Evolutionary conservation across 1,140 invertebrate species (phyloP).

Genomic region (Chironomus striatipennis): DNA sequence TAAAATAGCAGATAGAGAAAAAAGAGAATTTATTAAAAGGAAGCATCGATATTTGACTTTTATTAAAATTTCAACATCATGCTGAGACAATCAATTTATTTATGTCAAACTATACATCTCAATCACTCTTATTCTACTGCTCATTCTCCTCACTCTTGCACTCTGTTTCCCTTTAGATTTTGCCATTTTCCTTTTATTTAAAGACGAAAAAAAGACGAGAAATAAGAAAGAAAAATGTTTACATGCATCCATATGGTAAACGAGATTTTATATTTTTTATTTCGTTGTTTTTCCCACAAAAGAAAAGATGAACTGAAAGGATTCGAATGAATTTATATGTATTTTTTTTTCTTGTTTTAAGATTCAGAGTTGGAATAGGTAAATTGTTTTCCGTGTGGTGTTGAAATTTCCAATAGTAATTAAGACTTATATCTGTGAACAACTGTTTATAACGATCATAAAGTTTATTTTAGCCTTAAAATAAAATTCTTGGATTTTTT

Average conservation of each 20-base stretch:
- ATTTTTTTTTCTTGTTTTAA: too few species aligned
- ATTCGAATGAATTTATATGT: too few species aligned
- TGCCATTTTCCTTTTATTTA: too few species aligned
- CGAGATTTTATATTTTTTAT: constrained; percentile 10
- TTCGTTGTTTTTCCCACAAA: constrained; percentile 7
- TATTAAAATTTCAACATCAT: constrained; percentile 15
- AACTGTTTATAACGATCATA: too few species aligned
- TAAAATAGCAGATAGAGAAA: not conserved
- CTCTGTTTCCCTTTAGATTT: too few species aligned
- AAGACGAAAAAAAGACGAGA: too few species aligned
- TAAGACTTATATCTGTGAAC: too few species aligned
- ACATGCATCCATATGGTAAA: not conserved
- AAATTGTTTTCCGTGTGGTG: too few species aligned
- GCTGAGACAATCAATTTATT: constrained; percentile 13
- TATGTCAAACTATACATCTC: constrained; percentile 13
- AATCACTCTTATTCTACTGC: not conserved
- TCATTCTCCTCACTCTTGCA: not conserved
- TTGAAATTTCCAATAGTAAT: too few species aligned
- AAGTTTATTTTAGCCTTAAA: too few species aligned
- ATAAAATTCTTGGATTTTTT: too few species aligned
- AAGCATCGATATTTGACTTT: constrained; percentile 13
- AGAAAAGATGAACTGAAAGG: not conserved
- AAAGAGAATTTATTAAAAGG: constrained; percentile 4
- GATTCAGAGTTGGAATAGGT: too few species aligned
- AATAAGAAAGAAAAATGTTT: not conserved